Evolutionary conservation across 2,113 vertebrate species (phyloP), one percentile per base, ranked within the genome.

Genomic region (Triplophysa siluroides): DNA sequence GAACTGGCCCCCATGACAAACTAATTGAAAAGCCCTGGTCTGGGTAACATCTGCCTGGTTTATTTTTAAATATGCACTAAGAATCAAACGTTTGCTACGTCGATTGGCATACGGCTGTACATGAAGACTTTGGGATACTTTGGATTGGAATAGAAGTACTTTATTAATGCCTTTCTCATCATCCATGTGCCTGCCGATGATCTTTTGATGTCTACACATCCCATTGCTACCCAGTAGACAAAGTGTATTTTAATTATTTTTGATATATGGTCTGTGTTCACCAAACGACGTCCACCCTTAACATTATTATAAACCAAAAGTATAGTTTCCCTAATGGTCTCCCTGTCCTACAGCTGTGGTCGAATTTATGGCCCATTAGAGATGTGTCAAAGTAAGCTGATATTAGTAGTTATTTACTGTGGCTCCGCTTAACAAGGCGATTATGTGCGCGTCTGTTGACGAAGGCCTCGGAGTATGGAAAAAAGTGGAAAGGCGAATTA

Each of bases 311-410:
- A 72, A 61, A 58, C 74, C 21, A 23, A 66, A 66, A 74, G 47
- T 9, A 77, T 71, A 6, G 6, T 43, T 78, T 60, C 63, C 45
- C 18, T 75, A 58, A 56, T 8, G 3, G 52, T 13, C 33, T 61
- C 71, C 47, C 43, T 76, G 41, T 41, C 14, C 12, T 56, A 29
- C 18, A 61, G 63, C 21, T 21, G 24, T 90, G 91, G 50, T 78
- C 12, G 60, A 62, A 90, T 94, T 94, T 93, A 94, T 91, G 92
- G 89, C 93, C 92, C 89, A 91, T 93, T 93, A 94, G 56, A 79
- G 45, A 80, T 58, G 58, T 82, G 78, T 87, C 81, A 79, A 91
- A 90, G 85, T 92, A 93, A 92, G 91, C 94, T 93, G 91, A 92
- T 94, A 92, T 92, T 93, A 85, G 50, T 72, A 45, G 64, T 86